Conservation (phyloP, 2,888 invertebrate species). For the Azorinus chamasolen region DNA sequence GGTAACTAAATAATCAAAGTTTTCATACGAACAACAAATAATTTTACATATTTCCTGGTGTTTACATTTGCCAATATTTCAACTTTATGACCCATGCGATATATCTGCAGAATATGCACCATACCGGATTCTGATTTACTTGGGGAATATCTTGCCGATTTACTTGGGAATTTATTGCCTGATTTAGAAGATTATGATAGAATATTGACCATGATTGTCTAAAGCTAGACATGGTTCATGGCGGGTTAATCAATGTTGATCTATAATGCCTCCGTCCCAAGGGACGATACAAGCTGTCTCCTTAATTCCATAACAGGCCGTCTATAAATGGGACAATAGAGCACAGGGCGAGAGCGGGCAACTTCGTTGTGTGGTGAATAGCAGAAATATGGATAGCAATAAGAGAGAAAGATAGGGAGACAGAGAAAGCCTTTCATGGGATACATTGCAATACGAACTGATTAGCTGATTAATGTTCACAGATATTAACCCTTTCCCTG, state of each 20-base stretch:
- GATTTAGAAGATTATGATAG: constrained; percentile 37
- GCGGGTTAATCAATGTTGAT: constrained; percentile 65
- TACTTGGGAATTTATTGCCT: constrained; percentile 47
- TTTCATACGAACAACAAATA: no score
- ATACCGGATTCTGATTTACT: no score
- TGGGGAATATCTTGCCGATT: constrained; percentile 25
- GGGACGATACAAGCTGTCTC: constrained; percentile 55
- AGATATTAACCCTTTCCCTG: no score
- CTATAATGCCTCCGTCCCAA: constrained; percentile 50
- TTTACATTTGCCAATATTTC: no score
- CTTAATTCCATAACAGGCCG: constrained; percentile 56
- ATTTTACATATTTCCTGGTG: no score
- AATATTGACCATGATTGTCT: constrained; percentile 47
- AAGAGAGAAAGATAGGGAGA: no score
- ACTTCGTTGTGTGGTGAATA: neutral
- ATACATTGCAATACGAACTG: no score
- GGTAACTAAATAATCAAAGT: no score
- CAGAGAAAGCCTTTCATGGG: no score
- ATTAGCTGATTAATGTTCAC: no score
- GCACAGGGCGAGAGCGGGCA: constrained; percentile 12
- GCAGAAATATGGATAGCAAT: neutral
- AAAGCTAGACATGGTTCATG: constrained; percentile 49
- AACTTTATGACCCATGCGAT: no score
- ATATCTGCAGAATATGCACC: no score
- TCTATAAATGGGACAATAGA: constrained; percentile 53